A percentile compares a stretch with the other conserved stretches of the same genome.
Evolutionary conservation across 2,888 invertebrate species (phyloP).

Genomic region (Meta bourneti): DNA sequence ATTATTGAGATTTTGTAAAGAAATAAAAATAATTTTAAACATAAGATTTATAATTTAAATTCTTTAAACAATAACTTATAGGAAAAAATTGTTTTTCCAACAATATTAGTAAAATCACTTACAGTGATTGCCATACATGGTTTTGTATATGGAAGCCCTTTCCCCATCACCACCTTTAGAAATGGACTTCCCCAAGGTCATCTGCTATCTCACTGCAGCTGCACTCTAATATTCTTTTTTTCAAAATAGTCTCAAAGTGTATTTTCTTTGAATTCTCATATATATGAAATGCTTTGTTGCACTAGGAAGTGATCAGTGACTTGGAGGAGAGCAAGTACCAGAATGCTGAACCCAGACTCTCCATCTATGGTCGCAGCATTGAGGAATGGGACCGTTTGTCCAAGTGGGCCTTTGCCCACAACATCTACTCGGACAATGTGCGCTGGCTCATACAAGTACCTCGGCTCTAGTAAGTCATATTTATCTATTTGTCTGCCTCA

Average conservation of each 20-base stretch:
- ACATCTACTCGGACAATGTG: constrained; percentile 97
- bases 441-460: constrained; percentile 99
- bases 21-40: too few species aligned
- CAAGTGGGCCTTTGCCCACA: constrained; percentile 94
- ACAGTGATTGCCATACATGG: background rate
- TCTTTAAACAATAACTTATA: too few species aligned
- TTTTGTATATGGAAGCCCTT: background rate
- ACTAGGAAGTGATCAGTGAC: constrained; percentile 94
- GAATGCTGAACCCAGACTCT: constrained; percentile 96
- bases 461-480: constrained; percentile 91
- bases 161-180: background rate
- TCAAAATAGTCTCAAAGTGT: background rate
- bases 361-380: constrained; percentile 95
- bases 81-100: too few species aligned
- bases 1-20: too few species aligned
- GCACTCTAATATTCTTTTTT: background rate
- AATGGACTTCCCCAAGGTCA: background rate
- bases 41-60: too few species aligned
- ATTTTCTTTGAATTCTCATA: background rate
- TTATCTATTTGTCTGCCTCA: background rate
- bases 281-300: background rate
- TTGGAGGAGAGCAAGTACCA: constrained; percentile 99
- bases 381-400: constrained; percentile 98
- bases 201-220: background rate
- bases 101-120: too few species aligned